Percentiles rank a stretch among this genome's conserved stretches.
Conservation (phyloP, 2,113 vertebrate genomes). For the Phrynocephalus versicolor region DNA sequence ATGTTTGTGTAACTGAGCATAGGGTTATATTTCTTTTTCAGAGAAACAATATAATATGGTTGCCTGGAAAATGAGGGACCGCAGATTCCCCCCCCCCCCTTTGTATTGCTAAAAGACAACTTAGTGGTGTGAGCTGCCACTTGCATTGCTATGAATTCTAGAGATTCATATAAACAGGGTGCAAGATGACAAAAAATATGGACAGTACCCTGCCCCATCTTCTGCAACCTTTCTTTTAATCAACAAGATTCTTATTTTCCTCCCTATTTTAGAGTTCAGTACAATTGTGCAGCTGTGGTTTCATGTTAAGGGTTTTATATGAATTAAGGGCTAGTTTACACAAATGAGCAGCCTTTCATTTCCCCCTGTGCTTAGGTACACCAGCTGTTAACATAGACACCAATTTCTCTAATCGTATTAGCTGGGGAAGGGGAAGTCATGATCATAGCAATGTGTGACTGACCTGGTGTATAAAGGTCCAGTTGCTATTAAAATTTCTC, state of each 20-base stretch:
- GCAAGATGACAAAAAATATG: neutral
- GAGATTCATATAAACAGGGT: neutral
- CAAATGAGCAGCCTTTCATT: neutral
- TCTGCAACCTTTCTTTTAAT: neutral
- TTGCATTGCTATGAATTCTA: neutral
- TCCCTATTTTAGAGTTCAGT: neutral
- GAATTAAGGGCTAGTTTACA: neutral
- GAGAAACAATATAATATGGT: neutral
- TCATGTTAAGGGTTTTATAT: neutral
- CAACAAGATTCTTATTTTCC: neutral
- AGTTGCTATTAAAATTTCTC: neutral
- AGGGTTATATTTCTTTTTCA: neutral
- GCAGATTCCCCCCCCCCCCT: neutral
- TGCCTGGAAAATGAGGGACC: neutral
- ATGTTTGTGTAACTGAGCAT: neutral
- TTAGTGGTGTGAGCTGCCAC: neutral
- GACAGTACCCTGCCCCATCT: neutral
- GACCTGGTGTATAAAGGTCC: neutral
- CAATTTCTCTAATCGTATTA: neutral
- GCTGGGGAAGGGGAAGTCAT: neutral
- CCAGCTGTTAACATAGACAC: too few species aligned
- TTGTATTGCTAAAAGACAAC: neutral
- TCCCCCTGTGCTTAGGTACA: neutral
- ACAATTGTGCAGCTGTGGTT: neutral
- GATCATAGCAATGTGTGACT: neutral